phyloP scores from a whole-genome alignment of 2,888 invertebrate genomes.

The Micoletzkya japonica region DNA sequence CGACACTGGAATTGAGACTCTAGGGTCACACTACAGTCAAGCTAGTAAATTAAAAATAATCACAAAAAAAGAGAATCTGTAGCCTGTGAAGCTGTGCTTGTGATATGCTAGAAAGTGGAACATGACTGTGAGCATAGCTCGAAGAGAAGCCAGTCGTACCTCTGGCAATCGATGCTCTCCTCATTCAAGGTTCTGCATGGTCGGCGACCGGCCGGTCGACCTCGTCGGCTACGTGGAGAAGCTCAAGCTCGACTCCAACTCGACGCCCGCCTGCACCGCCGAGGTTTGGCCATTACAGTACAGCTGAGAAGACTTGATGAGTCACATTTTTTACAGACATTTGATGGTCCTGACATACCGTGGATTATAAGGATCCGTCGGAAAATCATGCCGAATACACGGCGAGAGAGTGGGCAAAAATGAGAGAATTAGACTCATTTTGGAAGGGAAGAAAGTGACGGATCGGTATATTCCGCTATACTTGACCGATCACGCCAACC shows the following conservation, averaged over 20 bases:
- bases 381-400: too few species aligned
- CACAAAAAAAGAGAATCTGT: too few species aligned
- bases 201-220: slow-evolving; percentile 82
- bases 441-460: not conserved
- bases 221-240: slow-evolving; percentile 47
- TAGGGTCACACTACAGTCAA: too few species aligned
- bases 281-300: slow-evolving; percentile 1
- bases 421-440: slow-evolving; percentile 8
- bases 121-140: too few species aligned
- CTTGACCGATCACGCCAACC: not conserved
- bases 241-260: not conserved
- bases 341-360: not conserved
- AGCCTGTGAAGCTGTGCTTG: too few species aligned
- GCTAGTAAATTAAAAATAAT: too few species aligned
- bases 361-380: too few species aligned
- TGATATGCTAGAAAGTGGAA: too few species aligned
- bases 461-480: not conserved
- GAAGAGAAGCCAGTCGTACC: too few species aligned
- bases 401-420: not conserved
- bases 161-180: not conserved
- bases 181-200: slow-evolving; percentile 86
- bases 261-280: not conserved
- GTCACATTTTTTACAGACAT: not conserved
- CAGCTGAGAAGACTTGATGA: slow-evolving; percentile 9
- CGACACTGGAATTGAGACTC: too few species aligned